Percentiles rank a stretch among this genome's conserved stretches.
These are phyloP conservation scores for Pimephales promelas DNA, from an alignment of 2,113 vertebrate species.

Conservation along the genomic window DNA sequence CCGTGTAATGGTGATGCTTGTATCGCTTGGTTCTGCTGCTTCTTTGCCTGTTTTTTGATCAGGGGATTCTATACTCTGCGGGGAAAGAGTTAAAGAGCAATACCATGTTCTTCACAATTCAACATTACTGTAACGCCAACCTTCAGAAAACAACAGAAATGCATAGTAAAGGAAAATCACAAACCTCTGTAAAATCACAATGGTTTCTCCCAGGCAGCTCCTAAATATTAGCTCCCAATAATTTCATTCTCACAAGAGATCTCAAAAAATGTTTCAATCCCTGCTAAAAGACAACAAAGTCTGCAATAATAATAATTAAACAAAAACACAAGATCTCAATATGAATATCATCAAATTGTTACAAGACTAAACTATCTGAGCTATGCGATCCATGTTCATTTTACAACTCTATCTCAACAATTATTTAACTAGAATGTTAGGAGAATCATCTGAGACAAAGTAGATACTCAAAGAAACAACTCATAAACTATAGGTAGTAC, in stretches of 20 bases:
- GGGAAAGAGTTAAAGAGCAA: no score
- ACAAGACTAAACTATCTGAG: not conserved
- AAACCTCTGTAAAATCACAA: not conserved
- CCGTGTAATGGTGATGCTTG: no score
- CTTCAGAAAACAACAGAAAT: not conserved
- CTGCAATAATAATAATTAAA: not conserved
- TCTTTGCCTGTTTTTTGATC: no score
- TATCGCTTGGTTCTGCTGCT: no score
- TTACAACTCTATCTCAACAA: not conserved
- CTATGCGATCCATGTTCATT: not conserved
- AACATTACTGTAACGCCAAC: not conserved
- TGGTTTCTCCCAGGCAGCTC: not conserved
- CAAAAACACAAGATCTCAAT: not conserved
- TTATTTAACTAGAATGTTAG: not conserved
- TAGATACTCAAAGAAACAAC: not conserved
- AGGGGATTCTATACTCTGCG: no score
- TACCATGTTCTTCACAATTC: not conserved
- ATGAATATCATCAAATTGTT: not conserved
- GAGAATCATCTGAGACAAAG: not conserved
- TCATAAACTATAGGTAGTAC: no score
- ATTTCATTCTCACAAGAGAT: not conserved
- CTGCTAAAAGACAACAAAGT: not conserved
- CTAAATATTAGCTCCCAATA: not conserved
- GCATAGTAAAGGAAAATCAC: not conserved
- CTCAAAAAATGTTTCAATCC: not conserved